These are phyloP conservation scores for Panagrolaimus sp. DNA, from an alignment of 1,140 invertebrate genomes.

Conservation along the genomic window DNA sequence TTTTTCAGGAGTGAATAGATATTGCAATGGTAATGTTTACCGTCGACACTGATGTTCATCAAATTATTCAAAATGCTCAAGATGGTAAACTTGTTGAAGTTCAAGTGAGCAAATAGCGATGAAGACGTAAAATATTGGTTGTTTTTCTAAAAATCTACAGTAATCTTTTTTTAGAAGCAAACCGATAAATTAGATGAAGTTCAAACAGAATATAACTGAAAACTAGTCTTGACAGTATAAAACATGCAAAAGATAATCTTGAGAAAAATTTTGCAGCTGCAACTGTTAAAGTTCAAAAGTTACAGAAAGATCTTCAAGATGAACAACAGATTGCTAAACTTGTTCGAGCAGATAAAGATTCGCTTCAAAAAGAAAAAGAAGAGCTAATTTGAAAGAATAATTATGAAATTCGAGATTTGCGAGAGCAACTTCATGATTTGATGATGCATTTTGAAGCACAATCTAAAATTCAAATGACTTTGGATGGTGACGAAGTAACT, in stretches of 20 bases:
- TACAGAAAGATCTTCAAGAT: conserved; percentile 70
- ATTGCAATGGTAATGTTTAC: no score
- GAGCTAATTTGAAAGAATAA: conserved; percentile 63
- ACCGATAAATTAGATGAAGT: conserved; percentile 81
- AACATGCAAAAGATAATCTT: conserved; percentile 55
- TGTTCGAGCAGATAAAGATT: conserved; percentile 71
- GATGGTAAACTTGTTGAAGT: conserved; percentile 89
- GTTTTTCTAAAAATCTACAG: not conserved
- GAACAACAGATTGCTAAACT: conserved; percentile 73
- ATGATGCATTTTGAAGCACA: conserved; percentile 92
- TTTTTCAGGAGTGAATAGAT: no score
- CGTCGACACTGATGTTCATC: conserved; percentile 92
- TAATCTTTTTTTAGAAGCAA: conserved; percentile 54
- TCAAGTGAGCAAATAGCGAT: conserved; percentile 27
- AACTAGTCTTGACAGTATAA: conserved; percentile 37
- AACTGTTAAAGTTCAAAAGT: conserved; percentile 65
- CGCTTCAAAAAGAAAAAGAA: conserved; percentile 70
- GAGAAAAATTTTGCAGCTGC: conserved; percentile 62
- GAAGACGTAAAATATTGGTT: conserved; percentile 2
- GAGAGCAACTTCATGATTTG: conserved; percentile 84
- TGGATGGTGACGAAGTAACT: no score
- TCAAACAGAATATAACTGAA: conserved; percentile 74
- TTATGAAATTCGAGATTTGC: conserved; percentile 72
- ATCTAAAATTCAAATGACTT: no score
- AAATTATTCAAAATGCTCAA: conserved; percentile 77